Evolutionary conservation across 2,888 invertebrate species (phyloP).

Genomic region (Phengaris alcon): DNA sequence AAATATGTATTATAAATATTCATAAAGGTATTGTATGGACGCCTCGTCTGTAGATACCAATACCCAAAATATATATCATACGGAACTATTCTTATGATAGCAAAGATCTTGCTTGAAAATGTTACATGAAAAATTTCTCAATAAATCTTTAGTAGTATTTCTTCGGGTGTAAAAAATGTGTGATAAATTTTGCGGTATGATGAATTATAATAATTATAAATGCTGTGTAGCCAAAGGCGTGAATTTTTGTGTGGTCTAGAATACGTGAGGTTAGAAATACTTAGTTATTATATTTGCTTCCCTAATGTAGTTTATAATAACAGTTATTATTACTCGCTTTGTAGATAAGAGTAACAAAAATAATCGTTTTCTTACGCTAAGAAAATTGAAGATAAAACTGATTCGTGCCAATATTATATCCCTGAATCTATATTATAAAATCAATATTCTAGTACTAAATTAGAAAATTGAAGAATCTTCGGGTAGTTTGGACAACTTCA

Average conservation of each 20-base stretch:
- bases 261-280: not conserved
- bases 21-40: too few species aligned
- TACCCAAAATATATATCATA: not conserved
- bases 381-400: too few species aligned
- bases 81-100: not conserved
- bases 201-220: slow-evolving; percentile 23
- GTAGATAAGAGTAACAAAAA: too few species aligned
- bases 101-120: not conserved
- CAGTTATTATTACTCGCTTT: not conserved
- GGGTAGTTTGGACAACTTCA: too few species aligned
- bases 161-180: slow-evolving; percentile 25
- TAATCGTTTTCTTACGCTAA: too few species aligned
- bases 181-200: slow-evolving; percentile 24
- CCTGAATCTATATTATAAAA: too few species aligned
- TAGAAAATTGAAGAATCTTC: too few species aligned
- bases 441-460: too few species aligned
- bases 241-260: slow-evolving; percentile 10
- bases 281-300: not conserved
- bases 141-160: slow-evolving; percentile 27
- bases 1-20: too few species aligned
- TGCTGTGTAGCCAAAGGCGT: slow-evolving; percentile 7
- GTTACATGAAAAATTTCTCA: slow-evolving; percentile 25
- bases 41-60: too few species aligned
- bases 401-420: too few species aligned
- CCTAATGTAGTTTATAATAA: not conserved